phyloP scores from a whole-genome alignment of 2,888 invertebrate species.

The Globia sparganii region DNA sequence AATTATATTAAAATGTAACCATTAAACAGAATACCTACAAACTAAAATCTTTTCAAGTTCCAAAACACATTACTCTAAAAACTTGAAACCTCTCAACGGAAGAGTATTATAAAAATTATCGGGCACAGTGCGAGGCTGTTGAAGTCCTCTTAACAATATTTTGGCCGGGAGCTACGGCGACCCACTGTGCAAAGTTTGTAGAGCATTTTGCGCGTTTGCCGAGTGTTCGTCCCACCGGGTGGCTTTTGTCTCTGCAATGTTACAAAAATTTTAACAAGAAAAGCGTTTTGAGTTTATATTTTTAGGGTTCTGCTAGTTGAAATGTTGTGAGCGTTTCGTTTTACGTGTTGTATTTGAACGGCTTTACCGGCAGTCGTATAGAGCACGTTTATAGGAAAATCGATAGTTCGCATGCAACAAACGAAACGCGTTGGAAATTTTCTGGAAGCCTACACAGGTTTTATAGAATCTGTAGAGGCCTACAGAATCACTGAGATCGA shows the following conservation, averaged over 20 bases:
- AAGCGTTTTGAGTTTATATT: slow-evolving; percentile 32
- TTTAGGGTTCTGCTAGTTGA: slow-evolving; percentile 22
- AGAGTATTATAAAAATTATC: slow-evolving; percentile 85
- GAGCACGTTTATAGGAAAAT: not conserved
- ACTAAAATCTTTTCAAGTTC: slow-evolving; percentile 13
- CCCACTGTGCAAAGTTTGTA: slow-evolving; percentile 74
- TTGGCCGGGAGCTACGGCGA: slow-evolving; percentile 74
- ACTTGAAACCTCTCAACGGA: slow-evolving; percentile 71
- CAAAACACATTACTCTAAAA: slow-evolving; percentile 55
- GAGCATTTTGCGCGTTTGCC: slow-evolving; percentile 70
- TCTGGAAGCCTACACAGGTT: not conserved
- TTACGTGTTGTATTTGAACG: not conserved
- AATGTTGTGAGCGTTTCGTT: not conserved
- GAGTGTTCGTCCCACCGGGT: slow-evolving; percentile 70
- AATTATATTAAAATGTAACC: not conserved
- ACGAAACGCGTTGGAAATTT: not conserved
- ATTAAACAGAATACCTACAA: not conserved
- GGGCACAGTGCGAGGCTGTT: slow-evolving; percentile 73
- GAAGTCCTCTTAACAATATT: slow-evolving; percentile 81
- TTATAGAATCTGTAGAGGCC: not conserved
- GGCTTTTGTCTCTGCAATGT: slow-evolving; percentile 58
- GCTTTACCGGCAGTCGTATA: not conserved
- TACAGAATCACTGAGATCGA: no score
- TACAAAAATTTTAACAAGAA: slow-evolving; percentile 52
- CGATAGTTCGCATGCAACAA: not conserved